Evolutionary conservation across 2,113 vertebrate species (phyloP).

Genomic region (Centropus bengalensis): DNA sequence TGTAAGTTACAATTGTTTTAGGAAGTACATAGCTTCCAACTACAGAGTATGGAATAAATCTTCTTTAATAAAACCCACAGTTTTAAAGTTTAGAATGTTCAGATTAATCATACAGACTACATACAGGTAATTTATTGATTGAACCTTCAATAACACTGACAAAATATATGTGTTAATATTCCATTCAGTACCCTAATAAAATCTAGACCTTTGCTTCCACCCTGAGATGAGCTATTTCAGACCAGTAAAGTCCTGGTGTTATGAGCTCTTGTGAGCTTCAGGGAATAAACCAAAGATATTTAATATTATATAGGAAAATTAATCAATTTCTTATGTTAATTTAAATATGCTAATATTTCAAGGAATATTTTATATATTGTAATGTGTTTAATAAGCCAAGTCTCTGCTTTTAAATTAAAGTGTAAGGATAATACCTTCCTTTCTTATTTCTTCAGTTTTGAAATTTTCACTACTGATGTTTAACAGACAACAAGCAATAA

Average conservation of each 20-base stretch:
- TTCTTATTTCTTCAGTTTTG: not conserved
- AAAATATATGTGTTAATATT: not conserved
- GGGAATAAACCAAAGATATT: not conserved
- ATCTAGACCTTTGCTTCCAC: not conserved
- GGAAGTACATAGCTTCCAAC: not conserved
- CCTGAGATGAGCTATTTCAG: not conserved
- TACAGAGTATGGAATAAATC: not conserved
- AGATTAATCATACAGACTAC: not conserved
- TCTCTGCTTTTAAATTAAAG: not conserved
- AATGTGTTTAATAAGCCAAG: not conserved
- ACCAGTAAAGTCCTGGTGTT: not conserved
- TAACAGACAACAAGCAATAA: not conserved
- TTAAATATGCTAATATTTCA: not conserved
- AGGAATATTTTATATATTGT: not conserved
- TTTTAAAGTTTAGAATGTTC: not conserved
- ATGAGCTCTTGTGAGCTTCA: not conserved
- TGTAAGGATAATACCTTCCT: not conserved
- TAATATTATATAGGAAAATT: not conserved
- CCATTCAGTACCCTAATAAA: not conserved
- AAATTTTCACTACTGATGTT: not conserved
- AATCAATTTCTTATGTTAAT: not conserved
- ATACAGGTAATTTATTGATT: not conserved
- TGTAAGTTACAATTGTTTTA: not conserved
- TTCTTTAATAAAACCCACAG: not conserved
- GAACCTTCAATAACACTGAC: not conserved